Percentiles rank a stretch among this genome's conserved stretches.
These are phyloP conservation scores for Condylura cristata DNA, from an alignment of 2,113 vertebrate genomes.

Conservation along the genomic window DNA sequence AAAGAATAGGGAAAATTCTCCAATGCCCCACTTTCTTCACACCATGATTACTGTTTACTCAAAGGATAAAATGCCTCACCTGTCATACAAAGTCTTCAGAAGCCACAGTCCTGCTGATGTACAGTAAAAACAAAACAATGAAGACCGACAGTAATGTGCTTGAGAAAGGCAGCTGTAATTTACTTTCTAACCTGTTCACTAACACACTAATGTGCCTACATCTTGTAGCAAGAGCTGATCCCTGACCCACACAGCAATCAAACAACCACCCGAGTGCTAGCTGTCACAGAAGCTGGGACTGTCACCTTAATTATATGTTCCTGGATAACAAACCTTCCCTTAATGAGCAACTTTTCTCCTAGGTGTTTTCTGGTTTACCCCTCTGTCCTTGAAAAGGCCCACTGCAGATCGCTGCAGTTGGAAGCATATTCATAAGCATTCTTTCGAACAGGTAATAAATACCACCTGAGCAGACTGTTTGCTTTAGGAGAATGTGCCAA, in stretches of 20 bases:
- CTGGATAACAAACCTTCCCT: constrained; percentile 85
- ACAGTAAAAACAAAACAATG: constrained; percentile 85
- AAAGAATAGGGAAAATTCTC: constrained; percentile 90
- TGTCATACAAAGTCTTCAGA: constrained; percentile 87
- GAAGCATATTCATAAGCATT: constrained; percentile 74
- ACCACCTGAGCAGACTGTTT: constrained; percentile 73
- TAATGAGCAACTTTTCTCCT: constrained; percentile 86
- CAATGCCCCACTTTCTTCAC: constrained; percentile 88
- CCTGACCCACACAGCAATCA: constrained; percentile 87
- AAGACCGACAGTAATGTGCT: constrained; percentile 76
- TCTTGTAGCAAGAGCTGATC: constrained; percentile 85
- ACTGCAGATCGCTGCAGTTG: constrained; percentile 66
- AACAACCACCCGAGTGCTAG: constrained; percentile 82
- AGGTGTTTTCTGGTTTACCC: constrained; percentile 75
- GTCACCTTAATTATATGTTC: constrained; percentile 87
- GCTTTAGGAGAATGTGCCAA: constrained; percentile 76
- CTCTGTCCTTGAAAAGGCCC: constrained; percentile 83
- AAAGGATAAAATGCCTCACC: constrained; percentile 90
- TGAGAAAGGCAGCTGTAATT: constrained; percentile 85
- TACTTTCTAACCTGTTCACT: constrained; percentile 87
- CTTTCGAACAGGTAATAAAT: constrained; percentile 79
- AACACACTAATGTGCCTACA: constrained; percentile 86
- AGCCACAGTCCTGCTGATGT: constrained; percentile 85
- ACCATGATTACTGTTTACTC: constrained; percentile 90
- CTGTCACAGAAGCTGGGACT: constrained; percentile 83